Evolutionary conservation across 1,140 invertebrate species (phyloP).

Genomic region (Homalodisca vitripennis): DNA sequence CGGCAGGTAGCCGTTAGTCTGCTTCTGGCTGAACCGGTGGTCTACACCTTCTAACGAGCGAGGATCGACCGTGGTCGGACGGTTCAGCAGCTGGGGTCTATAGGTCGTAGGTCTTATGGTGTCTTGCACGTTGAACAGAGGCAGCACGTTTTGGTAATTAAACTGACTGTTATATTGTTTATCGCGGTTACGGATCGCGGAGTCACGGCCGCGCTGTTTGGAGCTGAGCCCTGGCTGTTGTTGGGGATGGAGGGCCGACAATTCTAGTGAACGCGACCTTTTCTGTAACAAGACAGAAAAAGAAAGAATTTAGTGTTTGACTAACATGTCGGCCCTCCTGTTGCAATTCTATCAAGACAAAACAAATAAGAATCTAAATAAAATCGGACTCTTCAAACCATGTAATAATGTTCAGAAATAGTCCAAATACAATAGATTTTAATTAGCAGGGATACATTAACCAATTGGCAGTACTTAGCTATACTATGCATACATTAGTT

Average conservation of each 20-base stretch:
- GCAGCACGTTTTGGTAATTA: slow-evolving; percentile 30
- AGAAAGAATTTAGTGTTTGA: slow-evolving; percentile 30
- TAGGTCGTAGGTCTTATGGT: slow-evolving; percentile 39
- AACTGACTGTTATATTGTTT: slow-evolving; percentile 12
- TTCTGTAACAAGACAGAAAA: slow-evolving; percentile 43
- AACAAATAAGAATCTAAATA: too few species aligned
- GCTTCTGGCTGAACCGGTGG: slow-evolving; percentile 31
- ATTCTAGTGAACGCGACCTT: slow-evolving; percentile 38
- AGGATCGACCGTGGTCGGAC: slow-evolving; percentile 16
- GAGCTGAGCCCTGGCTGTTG: slow-evolving; percentile 32
- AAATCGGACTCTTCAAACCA: too few species aligned
- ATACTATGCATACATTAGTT: too few species aligned
- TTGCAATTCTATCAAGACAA: too few species aligned
- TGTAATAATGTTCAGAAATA: too few species aligned
- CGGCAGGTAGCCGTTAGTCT: slow-evolving; percentile 28
- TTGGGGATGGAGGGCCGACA: slow-evolving; percentile 34
- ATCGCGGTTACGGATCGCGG: background rate
- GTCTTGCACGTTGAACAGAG: slow-evolving; percentile 34
- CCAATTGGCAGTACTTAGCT: too few species aligned
- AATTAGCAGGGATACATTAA: too few species aligned
- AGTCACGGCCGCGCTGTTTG: slow-evolving; percentile 24
- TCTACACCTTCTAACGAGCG: background rate
- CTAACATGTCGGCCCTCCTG: slow-evolving; percentile 26
- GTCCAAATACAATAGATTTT: too few species aligned
- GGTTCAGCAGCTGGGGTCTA: slow-evolving; percentile 32